Evolutionary conservation across 1,140 invertebrate species (phyloP).

Genomic region (Lordiphosa mommai): DNA sequence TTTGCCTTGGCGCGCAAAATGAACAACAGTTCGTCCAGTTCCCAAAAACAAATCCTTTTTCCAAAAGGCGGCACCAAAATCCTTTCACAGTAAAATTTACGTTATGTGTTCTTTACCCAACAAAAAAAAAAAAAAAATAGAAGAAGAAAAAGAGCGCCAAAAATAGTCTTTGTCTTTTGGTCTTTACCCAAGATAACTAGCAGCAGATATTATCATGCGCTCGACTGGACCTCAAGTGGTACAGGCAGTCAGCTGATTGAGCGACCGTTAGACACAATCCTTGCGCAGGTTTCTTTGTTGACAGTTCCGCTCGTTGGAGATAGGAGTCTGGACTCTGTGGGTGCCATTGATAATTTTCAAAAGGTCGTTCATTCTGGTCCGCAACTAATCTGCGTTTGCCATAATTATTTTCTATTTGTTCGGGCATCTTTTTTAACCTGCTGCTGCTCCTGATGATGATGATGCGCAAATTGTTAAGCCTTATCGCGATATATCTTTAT

Average conservation of each 20-base stretch:
- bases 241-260: slow-evolving; percentile 60
- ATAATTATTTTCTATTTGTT: slow-evolving; percentile 57
- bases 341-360: slow-evolving; percentile 58
- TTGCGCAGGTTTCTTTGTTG: slow-evolving; percentile 45
- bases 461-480: slow-evolving; percentile 56
- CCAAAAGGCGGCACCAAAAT: slow-evolving; percentile 38
- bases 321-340: slow-evolving; percentile 27
- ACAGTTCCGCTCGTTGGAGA: slow-evolving; percentile 66
- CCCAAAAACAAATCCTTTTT: slow-evolving; percentile 54
- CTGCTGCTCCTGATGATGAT: slow-evolving; percentile 28
- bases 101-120: background rate
- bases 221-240: slow-evolving; percentile 58
- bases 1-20: slow-evolving; percentile 51
- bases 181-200: slow-evolving; percentile 38
- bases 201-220: slow-evolving; percentile 56
- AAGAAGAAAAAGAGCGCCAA: slow-evolving; percentile 62
- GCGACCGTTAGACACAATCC: slow-evolving; percentile 32
- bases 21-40: slow-evolving; percentile 32
- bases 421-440: slow-evolving; percentile 6
- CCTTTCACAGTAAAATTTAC: slow-evolving; percentile 62
- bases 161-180: slow-evolving; percentile 39
- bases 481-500: slow-evolving; percentile 45
- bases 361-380: slow-evolving; percentile 32
- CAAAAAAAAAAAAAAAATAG: background rate
- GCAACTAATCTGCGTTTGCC: slow-evolving; percentile 65